Conservation (phyloP, 2,888 invertebrate species). For the Hirtodrosophila histrioides region DNA sequence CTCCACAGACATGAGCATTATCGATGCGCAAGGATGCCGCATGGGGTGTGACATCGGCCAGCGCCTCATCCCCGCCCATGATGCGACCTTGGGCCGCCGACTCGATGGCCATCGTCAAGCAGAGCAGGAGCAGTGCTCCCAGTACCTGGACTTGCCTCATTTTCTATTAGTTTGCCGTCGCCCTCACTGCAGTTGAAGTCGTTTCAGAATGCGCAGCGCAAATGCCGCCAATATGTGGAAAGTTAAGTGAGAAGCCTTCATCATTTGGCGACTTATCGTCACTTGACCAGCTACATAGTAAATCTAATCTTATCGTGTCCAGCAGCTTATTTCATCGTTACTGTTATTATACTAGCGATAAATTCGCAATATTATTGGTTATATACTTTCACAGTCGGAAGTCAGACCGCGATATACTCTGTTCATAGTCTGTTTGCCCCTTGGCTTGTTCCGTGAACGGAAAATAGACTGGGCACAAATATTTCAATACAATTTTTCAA, state of each 20-base stretch:
- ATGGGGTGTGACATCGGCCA: constrained; percentile 73
- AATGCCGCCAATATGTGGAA: constrained; percentile 26
- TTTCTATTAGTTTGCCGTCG: neutral
- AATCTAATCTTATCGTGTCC: constrained; percentile 71
- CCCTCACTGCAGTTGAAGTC: constrained; percentile 16
- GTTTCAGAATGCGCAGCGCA: constrained; percentile 40
- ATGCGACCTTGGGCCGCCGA: constrained; percentile 56
- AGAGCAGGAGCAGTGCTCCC: constrained; percentile 5
- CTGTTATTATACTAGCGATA: constrained; percentile 29
- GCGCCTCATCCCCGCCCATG: constrained; percentile 80
- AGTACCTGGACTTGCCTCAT: constrained; percentile 29
- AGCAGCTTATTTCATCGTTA: constrained; percentile 25
- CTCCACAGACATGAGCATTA: constrained; percentile 79
- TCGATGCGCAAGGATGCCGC: constrained; percentile 81
- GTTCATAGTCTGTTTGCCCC: no score
- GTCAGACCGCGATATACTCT: neutral
- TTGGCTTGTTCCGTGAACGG: no score
- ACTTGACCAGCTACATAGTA: constrained; percentile 22
- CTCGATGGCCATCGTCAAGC: constrained; percentile 3
- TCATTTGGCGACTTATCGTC: constrained; percentile 29
- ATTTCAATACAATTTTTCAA: no score
- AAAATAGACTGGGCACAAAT: no score
- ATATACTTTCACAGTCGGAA: neutral
- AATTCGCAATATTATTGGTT: constrained; percentile 32
- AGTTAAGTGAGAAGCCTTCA: constrained; percentile 4